These are phyloP conservation scores for Candidula unifasciata DNA, from an alignment of 2,888 invertebrate genomes.

Conservation along the genomic window DNA sequence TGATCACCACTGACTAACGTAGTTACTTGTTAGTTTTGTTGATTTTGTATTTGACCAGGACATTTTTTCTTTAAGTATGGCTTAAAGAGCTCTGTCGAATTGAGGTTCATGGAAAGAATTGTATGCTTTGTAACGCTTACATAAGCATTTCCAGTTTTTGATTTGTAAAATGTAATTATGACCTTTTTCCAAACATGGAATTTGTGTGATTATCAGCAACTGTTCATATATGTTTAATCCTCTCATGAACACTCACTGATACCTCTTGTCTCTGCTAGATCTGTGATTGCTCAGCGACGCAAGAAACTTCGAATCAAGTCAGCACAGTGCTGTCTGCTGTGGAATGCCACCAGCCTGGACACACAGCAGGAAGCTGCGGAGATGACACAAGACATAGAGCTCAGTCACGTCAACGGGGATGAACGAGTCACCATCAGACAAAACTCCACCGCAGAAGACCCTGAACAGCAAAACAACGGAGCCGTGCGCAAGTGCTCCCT, in stretches of 20 bases:
- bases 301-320: constrained; percentile 58
- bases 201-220: too few relatives aligned
- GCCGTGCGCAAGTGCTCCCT: constrained; percentile 48
- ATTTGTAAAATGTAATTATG: too few relatives aligned
- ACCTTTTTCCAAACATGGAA: background rate
- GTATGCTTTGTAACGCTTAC: too few relatives aligned
- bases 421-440: constrained; percentile 43
- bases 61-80: too few relatives aligned
- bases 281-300: constrained; percentile 57
- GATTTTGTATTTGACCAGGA: too few relatives aligned
- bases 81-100: too few relatives aligned
- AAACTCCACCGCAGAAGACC: constrained; percentile 36
- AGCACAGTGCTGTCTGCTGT: constrained; percentile 56
- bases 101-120: too few relatives aligned
- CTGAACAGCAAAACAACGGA: constrained; percentile 47
- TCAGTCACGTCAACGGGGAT: constrained; percentile 56
- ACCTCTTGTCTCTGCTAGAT: constrained; percentile 27
- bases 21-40: too few relatives aligned
- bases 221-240: too few relatives aligned
- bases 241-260: too few relatives aligned
- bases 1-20: too few relatives aligned
- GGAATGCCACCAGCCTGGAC: constrained; percentile 53
- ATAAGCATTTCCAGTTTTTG: too few relatives aligned
- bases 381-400: constrained; percentile 57
- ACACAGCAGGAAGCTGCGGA: constrained; percentile 54